Evolutionary conservation across 2,113 vertebrate genomes (phyloP).

Genomic region (Lipotes vexillifer): DNA sequence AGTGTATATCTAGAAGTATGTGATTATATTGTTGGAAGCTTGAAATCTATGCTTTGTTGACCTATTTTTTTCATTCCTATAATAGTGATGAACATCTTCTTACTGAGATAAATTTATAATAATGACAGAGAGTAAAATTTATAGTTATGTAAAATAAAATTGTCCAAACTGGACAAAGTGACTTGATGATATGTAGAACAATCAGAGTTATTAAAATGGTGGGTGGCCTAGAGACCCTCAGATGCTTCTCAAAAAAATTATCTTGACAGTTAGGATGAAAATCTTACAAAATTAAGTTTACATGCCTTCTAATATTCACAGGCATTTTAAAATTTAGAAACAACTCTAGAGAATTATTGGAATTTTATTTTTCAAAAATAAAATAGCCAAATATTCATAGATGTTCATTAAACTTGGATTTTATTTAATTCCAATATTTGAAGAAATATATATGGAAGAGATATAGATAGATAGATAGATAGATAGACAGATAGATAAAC

Average conservation of each 20-base stretch:
- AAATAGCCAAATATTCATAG: background rate
- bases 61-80: background rate
- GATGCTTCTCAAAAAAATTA: conserved; percentile 12
- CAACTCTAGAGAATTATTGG: background rate
- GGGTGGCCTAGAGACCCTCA: background rate
- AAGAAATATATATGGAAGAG: background rate
- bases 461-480: background rate
- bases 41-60: background rate
- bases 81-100: background rate
- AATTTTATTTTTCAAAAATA: conserved; percentile 28
- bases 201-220: conserved; percentile 29
- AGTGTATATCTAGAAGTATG: background rate
- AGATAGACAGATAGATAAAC: too few relatives aligned
- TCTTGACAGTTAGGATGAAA: background rate
- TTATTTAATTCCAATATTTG: background rate
- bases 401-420: background rate
- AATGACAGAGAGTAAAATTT: background rate
- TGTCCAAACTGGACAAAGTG: background rate
- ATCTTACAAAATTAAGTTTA: background rate
- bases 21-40: background rate
- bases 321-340: background rate
- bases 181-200: background rate
- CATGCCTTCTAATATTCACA: background rate
- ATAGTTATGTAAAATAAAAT: conserved; percentile 28
- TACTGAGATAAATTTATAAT: conserved; percentile 30